Evolutionary conservation across 1,140 invertebrate genomes (phyloP), one percentile per base, ranked within the genome.

Genomic region (Palaemon carinicauda): DNA sequence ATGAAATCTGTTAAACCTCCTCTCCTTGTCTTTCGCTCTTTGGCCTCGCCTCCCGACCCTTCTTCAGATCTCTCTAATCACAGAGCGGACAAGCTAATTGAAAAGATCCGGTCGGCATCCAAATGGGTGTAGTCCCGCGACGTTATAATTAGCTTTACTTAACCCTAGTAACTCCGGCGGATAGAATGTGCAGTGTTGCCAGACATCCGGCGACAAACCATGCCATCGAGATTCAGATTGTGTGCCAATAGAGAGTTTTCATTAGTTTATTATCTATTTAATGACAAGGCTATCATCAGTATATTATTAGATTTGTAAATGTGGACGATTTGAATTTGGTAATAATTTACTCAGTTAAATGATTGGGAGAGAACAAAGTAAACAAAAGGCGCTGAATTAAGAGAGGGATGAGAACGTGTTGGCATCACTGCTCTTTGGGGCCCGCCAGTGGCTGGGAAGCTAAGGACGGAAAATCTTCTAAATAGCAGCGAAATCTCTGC

Each of bases 71-170:
- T 15, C 60, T 69, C 21, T 69, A 69, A 69, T 69, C 60, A 69
- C 60, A 69, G 60, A 69, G 29, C 60, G 60, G 60, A 21, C 60
- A 69, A 69, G 60, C 60, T 69, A 69, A 69, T 69, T 69, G 60
- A 69, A 69, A 69, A 69, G 60, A 69, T 69, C 60, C 60, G 60
- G n/a, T 12, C 29, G 60, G 60, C 60, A 69, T 69, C 60, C 60
- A 69, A 69, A 69, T 69, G 60, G 60, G 60, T 29, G 60, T 29
- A 69, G 60, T 41, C 21, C 21, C 21, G 60, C 60, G 60, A 69
- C 60, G 60, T 17, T n/a, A 69, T 69, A 69, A 69, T 69, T 69
- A 69, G 29, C 60, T 69, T 69, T 69, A 69, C 60, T 69, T 69
- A 69, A 69, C 60, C 60, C 60, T 29, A 21, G 15, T 69, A 69